Conservation (phyloP, 2,888 invertebrate species). For the Drosophila rubida region DNA sequence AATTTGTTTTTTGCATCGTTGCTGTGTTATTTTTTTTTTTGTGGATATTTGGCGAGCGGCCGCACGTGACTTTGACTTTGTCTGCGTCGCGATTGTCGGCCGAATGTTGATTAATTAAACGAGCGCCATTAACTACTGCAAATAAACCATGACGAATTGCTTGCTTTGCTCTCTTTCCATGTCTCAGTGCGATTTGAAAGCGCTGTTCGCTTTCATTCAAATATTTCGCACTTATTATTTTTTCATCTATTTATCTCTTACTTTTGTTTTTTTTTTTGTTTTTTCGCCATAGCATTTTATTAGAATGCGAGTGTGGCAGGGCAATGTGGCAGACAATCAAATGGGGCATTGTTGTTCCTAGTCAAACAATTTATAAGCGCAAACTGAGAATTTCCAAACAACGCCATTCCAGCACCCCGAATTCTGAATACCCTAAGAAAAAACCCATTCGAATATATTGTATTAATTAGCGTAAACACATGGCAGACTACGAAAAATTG, state of each 20-base stretch:
- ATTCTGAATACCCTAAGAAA: not conserved
- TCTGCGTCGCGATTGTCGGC: constrained; percentile 22
- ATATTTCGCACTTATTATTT: constrained; percentile 2
- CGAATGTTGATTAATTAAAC: constrained; percentile 41
- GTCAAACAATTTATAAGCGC: constrained; percentile 3
- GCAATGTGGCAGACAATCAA: constrained; percentile 45
- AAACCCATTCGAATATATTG: too few relatives aligned
- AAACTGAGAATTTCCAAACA: not conserved
- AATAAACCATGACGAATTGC: constrained; percentile 41
- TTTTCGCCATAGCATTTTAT: constrained; percentile 20
- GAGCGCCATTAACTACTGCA: constrained; percentile 4
- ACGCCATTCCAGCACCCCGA: not conserved
- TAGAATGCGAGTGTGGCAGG: constrained; percentile 20
- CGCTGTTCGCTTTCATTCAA: constrained; percentile 4
- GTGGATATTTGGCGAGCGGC: not conserved
- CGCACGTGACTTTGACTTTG: constrained; percentile 24
- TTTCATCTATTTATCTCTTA: too few relatives aligned
- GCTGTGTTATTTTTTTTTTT: not conserved
- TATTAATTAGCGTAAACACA: too few relatives aligned
- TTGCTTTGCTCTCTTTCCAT: not conserved
- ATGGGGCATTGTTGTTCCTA: constrained; percentile 25
- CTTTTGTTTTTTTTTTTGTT: constrained; percentile 17
- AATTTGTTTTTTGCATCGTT: not conserved
- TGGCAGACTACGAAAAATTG: not conserved
- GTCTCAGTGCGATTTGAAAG: constrained; percentile 10